A percentile compares a stretch with the other conserved stretches of the same genome.
Conservation (phyloP, 2,888 invertebrate genomes). For the Drosophila macrospina region DNA sequence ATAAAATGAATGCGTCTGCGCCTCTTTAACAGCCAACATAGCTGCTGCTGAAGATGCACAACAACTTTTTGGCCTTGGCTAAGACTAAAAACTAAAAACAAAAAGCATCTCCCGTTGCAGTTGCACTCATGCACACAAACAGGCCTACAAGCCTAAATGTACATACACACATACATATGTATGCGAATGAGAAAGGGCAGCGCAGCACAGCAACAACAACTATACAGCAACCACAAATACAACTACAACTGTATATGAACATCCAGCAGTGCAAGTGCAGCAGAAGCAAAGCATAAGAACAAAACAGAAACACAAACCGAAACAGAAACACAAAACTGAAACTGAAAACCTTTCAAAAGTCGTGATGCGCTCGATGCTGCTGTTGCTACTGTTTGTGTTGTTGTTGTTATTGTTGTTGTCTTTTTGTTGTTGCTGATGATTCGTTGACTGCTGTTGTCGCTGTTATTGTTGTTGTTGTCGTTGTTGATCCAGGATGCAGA, state of each 20-base stretch:
- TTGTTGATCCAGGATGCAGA: slow-evolving; percentile 50
- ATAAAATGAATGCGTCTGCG: slow-evolving; percentile 74
- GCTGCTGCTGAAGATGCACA: slow-evolving; percentile 45
- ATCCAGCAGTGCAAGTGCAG: slow-evolving; percentile 55
- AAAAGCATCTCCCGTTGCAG: slow-evolving; percentile 35
- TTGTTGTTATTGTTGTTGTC: slow-evolving; percentile 13
- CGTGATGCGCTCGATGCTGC: slow-evolving; percentile 36
- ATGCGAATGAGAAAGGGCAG: slow-evolving; percentile 51
- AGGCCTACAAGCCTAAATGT: slow-evolving; percentile 19
- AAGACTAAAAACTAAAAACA: slow-evolving; percentile 21
- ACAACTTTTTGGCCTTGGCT: slow-evolving; percentile 68
- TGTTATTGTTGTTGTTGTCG: slow-evolving; percentile 25
- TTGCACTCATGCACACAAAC: slow-evolving; percentile 36
- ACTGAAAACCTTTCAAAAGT: slow-evolving; percentile 54
- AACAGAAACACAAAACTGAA: slow-evolving; percentile 56
- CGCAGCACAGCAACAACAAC: slow-evolving; percentile 42
- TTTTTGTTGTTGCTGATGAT: slow-evolving; percentile 40
- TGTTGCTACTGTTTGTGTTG: slow-evolving; percentile 1
- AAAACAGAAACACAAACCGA: slow-evolving; percentile 66
- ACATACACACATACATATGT: slow-evolving; percentile 5
- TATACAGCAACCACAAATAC: slow-evolving; percentile 33
- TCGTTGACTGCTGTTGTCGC: slow-evolving; percentile 15
- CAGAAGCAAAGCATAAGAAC: slow-evolving; percentile 60
- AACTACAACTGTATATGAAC: slow-evolving; percentile 31
- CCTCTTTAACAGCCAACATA: slow-evolving; percentile 34